Evolutionary conservation across 2,888 invertebrate genomes (phyloP).

Genomic region (Spialia ferax): DNA sequence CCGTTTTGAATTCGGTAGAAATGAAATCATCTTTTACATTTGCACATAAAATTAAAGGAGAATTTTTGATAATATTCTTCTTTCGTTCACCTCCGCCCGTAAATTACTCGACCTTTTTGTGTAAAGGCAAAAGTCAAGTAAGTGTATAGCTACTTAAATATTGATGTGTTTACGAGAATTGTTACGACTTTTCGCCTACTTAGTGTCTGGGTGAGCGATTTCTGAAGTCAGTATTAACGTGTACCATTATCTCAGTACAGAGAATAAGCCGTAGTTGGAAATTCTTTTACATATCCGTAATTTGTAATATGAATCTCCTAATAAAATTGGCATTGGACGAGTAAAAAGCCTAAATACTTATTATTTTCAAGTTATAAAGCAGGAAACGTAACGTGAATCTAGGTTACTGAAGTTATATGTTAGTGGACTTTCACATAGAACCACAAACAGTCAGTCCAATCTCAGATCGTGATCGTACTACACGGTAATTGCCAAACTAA

Average conservation of each 20-base stretch:
- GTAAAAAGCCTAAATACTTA: no score
- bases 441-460: no score
- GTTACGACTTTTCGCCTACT: conserved; percentile 42
- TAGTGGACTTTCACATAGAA: no score
- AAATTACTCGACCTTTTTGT: conserved; percentile 52
- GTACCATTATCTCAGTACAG: neutral
- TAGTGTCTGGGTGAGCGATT: conserved; percentile 16
- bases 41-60: conserved; percentile 6
- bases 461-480: no score
- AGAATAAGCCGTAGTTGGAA: no score
- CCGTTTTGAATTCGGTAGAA: neutral
- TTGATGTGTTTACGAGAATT: conserved; percentile 53
- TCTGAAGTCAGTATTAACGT: conserved; percentile 29
- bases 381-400: no score
- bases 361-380: no score
- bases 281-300: no score
- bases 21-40: neutral
- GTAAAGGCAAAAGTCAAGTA: conserved; percentile 53
- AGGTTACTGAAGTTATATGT: no score
- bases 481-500: no score
- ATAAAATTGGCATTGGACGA: no score
- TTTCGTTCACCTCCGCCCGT: conserved; percentile 42
- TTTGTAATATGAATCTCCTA: no score
- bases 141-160: conserved; percentile 55
- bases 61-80: conserved; percentile 41